Conservation (phyloP, 2,888 invertebrate genomes). For the Odontomyia ornata region DNA sequence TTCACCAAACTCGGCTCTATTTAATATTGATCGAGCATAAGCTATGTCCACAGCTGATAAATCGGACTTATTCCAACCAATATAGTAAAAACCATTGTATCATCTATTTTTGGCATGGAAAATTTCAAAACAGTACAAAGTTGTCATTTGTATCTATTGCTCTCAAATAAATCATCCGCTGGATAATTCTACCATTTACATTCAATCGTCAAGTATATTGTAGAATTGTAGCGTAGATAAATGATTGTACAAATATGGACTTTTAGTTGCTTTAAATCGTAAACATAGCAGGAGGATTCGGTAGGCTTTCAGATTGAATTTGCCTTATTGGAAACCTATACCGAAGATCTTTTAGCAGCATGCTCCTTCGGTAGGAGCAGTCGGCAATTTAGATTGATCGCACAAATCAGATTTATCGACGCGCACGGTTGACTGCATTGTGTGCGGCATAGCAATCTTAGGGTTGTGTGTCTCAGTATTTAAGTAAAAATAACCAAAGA, state of each 20-base stretch:
- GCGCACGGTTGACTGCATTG: background rate
- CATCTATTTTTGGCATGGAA: background rate
- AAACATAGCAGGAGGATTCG: background rate
- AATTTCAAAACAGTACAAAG: background rate
- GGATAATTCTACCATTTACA: background rate
- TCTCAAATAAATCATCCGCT: background rate
- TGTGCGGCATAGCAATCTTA: background rate
- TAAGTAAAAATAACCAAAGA: no score
- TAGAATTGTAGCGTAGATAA: constrained; percentile 14
- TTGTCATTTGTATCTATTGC: background rate
- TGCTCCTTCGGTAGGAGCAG: background rate
- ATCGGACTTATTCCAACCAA: no score
- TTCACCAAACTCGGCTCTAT: no score
- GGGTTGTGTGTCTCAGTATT: background rate
- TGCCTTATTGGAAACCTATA: background rate
- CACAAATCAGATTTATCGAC: constrained; percentile 21
- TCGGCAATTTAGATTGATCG: constrained; percentile 41
- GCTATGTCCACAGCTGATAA: no score
- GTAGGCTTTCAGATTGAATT: background rate
- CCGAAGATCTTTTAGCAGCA: background rate
- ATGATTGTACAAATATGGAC: background rate
- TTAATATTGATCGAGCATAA: no score
- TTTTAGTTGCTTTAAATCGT: background rate
- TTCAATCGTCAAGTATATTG: background rate
- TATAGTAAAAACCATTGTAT: no score